These are phyloP conservation scores for Sebastes flavidus DNA, from an alignment of 2,797 vertebrate species.

Conservation along the genomic window DNA sequence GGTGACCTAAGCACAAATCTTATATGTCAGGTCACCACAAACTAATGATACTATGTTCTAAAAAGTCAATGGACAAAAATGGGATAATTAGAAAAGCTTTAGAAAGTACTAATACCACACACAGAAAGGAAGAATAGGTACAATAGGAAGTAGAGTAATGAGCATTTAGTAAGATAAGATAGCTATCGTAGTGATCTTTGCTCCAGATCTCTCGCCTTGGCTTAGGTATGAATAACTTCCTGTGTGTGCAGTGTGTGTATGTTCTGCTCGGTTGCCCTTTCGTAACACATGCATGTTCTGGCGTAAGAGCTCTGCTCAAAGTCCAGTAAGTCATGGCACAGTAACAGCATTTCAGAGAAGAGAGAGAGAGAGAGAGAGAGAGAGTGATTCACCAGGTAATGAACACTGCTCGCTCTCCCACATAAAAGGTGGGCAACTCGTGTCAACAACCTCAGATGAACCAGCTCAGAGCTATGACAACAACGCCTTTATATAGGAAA, in stretches of 20 bases:
- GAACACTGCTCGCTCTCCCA: conserved; percentile 35
- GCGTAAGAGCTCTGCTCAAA: conserved; percentile 42
- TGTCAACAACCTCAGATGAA: conserved; percentile 50
- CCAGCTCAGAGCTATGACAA: conserved; percentile 36
- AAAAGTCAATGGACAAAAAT: conserved; percentile 14
- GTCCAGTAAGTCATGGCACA: conserved; percentile 40
- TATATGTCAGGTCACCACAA: not conserved
- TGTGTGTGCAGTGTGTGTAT: conserved; percentile 22
- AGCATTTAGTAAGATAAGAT: conserved; percentile 39
- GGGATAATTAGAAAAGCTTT: conserved; percentile 12
- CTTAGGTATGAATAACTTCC: conserved; percentile 19
- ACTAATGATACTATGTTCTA: not conserved
- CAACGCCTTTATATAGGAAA: conserved; percentile 36
- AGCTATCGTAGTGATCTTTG: conserved; percentile 38
- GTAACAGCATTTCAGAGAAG: conserved; percentile 25
- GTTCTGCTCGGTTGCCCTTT: conserved; percentile 38
- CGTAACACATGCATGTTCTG: conserved; percentile 35
- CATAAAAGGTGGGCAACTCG: conserved; percentile 53
- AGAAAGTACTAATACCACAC: not conserved
- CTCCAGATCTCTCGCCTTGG: not conserved
- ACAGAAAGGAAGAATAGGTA: not conserved
- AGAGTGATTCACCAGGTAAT: conserved; percentile 50
- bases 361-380: not conserved
- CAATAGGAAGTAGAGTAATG: conserved; percentile 47
- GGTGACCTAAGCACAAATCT: conserved; percentile 3